Conservation (phyloP, 2,888 invertebrate species). For the Cheiracanthium punctorium region DNA sequence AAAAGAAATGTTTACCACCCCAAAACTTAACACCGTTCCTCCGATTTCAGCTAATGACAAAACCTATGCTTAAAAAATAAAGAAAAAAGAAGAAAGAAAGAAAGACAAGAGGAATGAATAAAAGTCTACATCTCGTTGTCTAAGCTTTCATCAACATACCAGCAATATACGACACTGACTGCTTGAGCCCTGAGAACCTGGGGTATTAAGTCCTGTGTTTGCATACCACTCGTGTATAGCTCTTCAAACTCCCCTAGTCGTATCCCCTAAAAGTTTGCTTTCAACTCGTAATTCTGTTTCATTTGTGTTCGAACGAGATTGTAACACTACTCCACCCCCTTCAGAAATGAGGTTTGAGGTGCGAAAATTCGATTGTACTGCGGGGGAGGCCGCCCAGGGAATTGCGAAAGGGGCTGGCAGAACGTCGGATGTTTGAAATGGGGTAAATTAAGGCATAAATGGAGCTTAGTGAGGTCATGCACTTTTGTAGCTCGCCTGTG, state of each 20-base stretch:
- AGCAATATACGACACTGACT: neutral
- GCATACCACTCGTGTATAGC: slow-evolving; percentile 38
- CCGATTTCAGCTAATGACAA: no score
- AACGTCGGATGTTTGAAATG: slow-evolving; percentile 1
- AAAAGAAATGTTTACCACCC: no score
- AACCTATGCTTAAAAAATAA: no score
- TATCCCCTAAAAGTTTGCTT: slow-evolving; percentile 62
- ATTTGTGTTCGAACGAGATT: slow-evolving; percentile 58
- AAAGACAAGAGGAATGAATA: neutral
- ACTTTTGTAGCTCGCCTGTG: neutral
- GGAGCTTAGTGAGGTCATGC: slow-evolving; percentile 2
- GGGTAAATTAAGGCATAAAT: slow-evolving; percentile 1
- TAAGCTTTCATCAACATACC: neutral
- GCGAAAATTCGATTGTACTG: slow-evolving; percentile 47
- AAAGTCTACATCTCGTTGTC: neutral
- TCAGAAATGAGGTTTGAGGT: slow-evolving; percentile 36
- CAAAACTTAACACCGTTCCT: no score
- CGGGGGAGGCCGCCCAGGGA: slow-evolving; percentile 30
- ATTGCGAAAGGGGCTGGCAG: neutral
- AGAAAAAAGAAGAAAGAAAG: no score
- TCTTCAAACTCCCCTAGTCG: slow-evolving; percentile 22
- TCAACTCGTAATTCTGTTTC: slow-evolving; percentile 67
- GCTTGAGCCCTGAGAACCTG: neutral
- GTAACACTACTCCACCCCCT: slow-evolving; percentile 45
- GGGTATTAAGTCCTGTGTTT: slow-evolving; percentile 45